Percentiles rank a stretch among this genome's conserved stretches.
Conservation (phyloP, 2,113 vertebrate species). For the Osmerus mordax region DNA sequence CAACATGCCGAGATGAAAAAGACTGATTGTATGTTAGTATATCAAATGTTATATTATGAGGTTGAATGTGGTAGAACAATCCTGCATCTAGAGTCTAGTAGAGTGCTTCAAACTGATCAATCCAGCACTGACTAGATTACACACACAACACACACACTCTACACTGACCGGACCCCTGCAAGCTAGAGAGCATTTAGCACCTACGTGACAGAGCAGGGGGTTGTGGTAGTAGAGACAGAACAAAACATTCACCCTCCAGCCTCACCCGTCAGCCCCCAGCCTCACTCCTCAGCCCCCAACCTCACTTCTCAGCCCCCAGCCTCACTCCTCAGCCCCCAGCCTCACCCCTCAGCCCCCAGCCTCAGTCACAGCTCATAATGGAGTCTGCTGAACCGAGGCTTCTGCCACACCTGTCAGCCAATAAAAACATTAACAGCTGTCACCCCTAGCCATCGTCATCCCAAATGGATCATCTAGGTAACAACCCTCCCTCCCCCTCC, state of each 20-base stretch:
- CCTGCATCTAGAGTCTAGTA: too few relatives aligned
- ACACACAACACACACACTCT: background rate
- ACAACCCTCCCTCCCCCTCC: slow-evolving; percentile 35
- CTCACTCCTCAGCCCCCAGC: too few relatives aligned
- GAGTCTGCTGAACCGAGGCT: slow-evolving; percentile 34
- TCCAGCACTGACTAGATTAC: too few relatives aligned
- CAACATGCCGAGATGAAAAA: too few relatives aligned
- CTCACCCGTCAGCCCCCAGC: background rate
- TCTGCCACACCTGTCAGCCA: slow-evolving; percentile 62
- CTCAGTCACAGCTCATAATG: slow-evolving; percentile 42
- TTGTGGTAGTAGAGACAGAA: slow-evolving; percentile 15
- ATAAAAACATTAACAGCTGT: slow-evolving; percentile 69
- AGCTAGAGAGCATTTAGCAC: slow-evolving; percentile 51
- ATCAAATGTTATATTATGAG: too few relatives aligned
- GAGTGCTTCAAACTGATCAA: too few relatives aligned
- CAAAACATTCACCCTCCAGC: slow-evolving; percentile 17
- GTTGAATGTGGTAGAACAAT: too few relatives aligned
- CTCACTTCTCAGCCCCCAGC: background rate
- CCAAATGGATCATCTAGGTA: slow-evolving; percentile 31
- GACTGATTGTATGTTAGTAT: too few relatives aligned
- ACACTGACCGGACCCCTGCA: background rate
- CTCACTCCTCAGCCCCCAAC: background rate
- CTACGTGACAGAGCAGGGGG: slow-evolving; percentile 32
- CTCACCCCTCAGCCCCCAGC: too few relatives aligned
- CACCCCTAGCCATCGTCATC: slow-evolving; percentile 28